Base-by-base conservation (phyloP, 2,113 vertebrate genomes). In the Platysternon megacephalum region DNA sequence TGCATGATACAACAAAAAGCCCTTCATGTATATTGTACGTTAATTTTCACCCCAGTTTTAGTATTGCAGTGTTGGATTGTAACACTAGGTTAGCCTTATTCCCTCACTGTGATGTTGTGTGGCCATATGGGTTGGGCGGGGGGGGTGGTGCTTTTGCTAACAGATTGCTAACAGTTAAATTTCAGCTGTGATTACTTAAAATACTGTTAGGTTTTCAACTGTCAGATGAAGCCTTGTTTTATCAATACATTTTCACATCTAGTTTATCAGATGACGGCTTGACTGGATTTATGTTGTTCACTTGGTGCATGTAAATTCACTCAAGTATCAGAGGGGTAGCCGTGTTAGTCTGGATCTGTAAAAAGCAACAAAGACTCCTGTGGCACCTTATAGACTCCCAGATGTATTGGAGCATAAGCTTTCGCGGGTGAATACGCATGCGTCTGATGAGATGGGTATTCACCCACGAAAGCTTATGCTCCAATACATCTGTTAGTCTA, bases 251-350 rank as follows among this genome's bases (percentile, higher is more conserved):
- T 93, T 93, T 94, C 91, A 93, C 48, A 97, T 87, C 91, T 95
- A 88, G 79, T 42, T 84, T 85, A 55, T 84, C 90, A 17, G 81
- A 88, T 79, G 86, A 96, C n/a, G n/a, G 32, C 35, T 93, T 91
- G 93, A 96, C 89, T 78, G 89, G 58, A 95, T 90, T 95, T 95
- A 94, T 92, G 92, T 28, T 13, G 42, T 91, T 94, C 17, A 72
- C 19, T 5, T 72, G n/a, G 78, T 95, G 95, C 93, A 96, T 94
- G 90, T 65, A 96, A 96, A 87, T 91, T 94, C 84, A 85, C 53
- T 91, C 19, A 2, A n/a, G n/a, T n/a, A n/a, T n/a, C n/a, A n/a
- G n/a, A n/a, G n/a, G n/a, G n/a, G n/a, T n/a, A n/a, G n/a, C n/a
- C n/a, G n/a, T n/a, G n/a, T n/a, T n/a, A n/a, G n/a, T n/a, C n/a